These are phyloP conservation scores for Ctena decussata DNA, from an alignment of 2,888 invertebrate species.

Conservation along the genomic window DNA sequence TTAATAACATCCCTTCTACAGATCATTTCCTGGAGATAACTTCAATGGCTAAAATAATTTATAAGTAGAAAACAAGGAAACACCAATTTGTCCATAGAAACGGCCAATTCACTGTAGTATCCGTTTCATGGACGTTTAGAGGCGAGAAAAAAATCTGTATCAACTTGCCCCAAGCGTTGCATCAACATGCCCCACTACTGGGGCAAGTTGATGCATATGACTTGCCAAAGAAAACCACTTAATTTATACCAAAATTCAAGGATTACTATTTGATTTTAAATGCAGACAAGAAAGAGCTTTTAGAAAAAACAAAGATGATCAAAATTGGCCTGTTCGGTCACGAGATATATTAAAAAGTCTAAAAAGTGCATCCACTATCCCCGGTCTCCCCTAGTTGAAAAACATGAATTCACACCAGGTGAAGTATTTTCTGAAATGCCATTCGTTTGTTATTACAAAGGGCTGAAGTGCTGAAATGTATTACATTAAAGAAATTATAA, in stretches of 20 bases:
- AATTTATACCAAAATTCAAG: background rate
- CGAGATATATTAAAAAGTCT: background rate
- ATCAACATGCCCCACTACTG: background rate
- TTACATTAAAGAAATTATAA: no score
- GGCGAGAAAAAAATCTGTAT: background rate
- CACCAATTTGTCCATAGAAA: background rate
- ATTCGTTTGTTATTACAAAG: no score
- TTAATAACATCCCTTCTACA: background rate
- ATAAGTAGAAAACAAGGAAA: background rate
- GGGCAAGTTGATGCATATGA: background rate
- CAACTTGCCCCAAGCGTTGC: background rate
- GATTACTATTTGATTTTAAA: background rate
- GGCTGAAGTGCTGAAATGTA: no score
- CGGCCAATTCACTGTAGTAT: background rate
- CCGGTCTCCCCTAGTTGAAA: slow-evolving; percentile 10
- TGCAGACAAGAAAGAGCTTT: background rate
- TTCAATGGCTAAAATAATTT: background rate
- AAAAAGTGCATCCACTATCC: background rate
- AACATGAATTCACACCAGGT: no score
- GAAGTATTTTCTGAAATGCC: no score
- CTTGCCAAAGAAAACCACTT: background rate
- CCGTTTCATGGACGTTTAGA: background rate
- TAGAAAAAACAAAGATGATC: background rate
- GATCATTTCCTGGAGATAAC: background rate
- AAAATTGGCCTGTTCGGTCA: background rate